Evolutionary conservation across 2,113 vertebrate species (phyloP).

Genomic region (Lontra canadensis): DNA sequence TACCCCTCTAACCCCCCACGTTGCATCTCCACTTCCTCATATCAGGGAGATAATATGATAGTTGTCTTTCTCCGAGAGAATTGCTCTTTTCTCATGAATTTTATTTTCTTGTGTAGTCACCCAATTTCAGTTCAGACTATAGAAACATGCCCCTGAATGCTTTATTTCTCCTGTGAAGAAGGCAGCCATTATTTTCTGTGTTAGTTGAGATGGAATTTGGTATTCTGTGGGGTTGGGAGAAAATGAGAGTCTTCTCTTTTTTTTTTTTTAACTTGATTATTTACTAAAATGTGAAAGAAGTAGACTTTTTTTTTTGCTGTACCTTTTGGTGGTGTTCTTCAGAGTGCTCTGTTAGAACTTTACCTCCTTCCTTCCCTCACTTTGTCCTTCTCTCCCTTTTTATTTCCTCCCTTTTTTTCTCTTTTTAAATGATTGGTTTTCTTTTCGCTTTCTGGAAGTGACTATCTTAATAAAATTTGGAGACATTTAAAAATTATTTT

Average conservation of each 20-base stretch:
- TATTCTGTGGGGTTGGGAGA: background rate
- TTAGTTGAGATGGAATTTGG: constrained; percentile 37
- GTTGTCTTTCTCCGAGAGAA: background rate
- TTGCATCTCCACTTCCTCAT: too few relatives aligned
- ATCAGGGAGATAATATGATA: too few relatives aligned
- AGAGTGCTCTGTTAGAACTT: constrained; percentile 22
- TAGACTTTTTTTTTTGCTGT: background rate
- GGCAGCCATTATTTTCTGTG: constrained; percentile 27
- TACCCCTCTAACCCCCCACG: too few relatives aligned
- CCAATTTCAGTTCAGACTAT: constrained; percentile 27
- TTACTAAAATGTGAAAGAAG: constrained; percentile 36
- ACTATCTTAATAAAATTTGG: background rate
- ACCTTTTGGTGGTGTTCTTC: background rate
- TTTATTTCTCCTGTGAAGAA: constrained; percentile 46
- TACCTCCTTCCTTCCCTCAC: background rate
- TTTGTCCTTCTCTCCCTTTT: background rate
- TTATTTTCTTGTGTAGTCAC: constrained; percentile 19
- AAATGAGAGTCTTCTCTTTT: background rate
- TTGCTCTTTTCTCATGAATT: background rate
- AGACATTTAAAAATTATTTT: background rate
- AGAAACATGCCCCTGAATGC: background rate
- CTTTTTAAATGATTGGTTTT: constrained; percentile 43
- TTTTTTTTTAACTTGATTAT: constrained; percentile 8
- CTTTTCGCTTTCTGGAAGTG: background rate
- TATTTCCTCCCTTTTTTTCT: background rate